Base-by-base conservation (phyloP, 2,113 vertebrate species). In the Pithys albifrons region DNA sequence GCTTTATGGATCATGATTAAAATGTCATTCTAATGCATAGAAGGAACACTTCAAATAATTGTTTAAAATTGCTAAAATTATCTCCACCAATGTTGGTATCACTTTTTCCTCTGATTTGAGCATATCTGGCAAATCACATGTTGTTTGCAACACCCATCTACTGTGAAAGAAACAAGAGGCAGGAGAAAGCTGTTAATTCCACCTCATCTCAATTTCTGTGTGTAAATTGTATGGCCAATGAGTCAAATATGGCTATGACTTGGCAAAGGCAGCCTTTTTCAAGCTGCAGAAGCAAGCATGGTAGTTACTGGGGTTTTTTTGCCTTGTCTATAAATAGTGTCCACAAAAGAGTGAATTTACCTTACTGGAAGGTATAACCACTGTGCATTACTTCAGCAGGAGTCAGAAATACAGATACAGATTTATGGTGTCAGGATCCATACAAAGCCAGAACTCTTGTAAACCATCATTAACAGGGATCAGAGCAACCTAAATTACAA, bases 171-270 rank as follows among this genome's bases (percentile, higher is more conserved):
- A 95, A 75, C 61, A 91, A 85, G 73, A 84, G 57, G 54, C 58
- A 81, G 65, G 29, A 93, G 69, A 92, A 84, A 95, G 59, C 75
- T 88, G 59, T 55, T 77, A 77, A 80, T 76, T 90, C 58, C 39
- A 66, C 67, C 43, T 66, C 71, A 59, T 86, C 48, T 90, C 65
- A 58, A 2, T 65, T 89, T n/a, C 57, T n/a, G 88, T 77, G 83
- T 84, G 90, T 86, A 94, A 80, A 84, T 74, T 93, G 33, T 61
- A 54, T 29, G 18, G 76, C 46, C 94, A 84, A 81, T 91, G 76
- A 94, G 59, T 77, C 39, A 90, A 95, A 91, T 48, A 67, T 37
- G 84, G 27, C 52, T 78, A 51, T 57, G 92, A 78, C 55, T 91
- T 95, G 90, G 75, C 90, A 94, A 85, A 91, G 41, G 52, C 61